Evolutionary conservation across 1,140 invertebrate species (phyloP).

Genomic region (Melipona quadrifasciata): DNA sequence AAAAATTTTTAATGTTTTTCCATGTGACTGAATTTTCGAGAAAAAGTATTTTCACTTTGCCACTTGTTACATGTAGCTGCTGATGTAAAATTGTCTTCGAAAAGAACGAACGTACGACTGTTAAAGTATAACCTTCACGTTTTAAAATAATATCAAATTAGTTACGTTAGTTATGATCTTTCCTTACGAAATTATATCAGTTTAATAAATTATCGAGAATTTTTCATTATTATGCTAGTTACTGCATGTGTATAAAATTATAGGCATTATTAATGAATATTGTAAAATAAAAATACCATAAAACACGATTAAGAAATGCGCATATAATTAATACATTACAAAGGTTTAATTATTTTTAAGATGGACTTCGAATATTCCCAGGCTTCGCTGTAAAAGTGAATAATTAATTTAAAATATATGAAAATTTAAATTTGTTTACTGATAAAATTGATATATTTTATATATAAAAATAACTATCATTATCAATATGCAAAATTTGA

Average conservation of each 20-base stretch:
- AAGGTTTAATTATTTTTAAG: conserved; percentile 75
- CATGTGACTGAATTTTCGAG: no score
- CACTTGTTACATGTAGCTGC: no score
- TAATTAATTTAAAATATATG: conserved; percentile 29
- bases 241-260: conserved; percentile 59
- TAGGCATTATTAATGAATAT: conserved; percentile 51
- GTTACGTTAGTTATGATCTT: no score
- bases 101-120: no score
- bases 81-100: no score
- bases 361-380: conserved; percentile 79
- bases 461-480: neutral
- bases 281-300: conserved; percentile 52
- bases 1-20: no score
- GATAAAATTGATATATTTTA: neutral
- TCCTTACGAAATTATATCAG: no score
- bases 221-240: no score
- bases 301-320: conserved; percentile 54
- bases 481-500: neutral
- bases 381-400: conserved; percentile 73
- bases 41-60: no score
- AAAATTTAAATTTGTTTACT: neutral
- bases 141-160: no score
- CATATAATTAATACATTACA: conserved; percentile 62
- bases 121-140: no score
- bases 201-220: no score